These are phyloP conservation scores for Chymomyza amoena DNA, from an alignment of 2,888 invertebrate genomes.

Conservation along the genomic window DNA sequence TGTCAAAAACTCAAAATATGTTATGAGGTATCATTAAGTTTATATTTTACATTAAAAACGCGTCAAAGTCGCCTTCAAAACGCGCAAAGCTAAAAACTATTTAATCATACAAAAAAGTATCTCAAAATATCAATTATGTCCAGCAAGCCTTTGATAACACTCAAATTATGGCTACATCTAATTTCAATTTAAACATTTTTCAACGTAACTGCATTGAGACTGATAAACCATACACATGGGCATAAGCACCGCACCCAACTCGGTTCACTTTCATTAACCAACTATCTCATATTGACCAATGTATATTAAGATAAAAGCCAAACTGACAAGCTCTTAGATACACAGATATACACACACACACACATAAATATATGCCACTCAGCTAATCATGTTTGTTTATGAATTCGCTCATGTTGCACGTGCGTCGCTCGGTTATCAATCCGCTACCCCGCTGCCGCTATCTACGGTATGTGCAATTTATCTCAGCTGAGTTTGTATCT, in stretches of 20 bases:
- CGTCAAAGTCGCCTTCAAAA: slow-evolving; percentile 28
- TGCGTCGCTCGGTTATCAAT: slow-evolving; percentile 4
- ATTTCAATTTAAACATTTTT: neutral
- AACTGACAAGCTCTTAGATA: slow-evolving; percentile 10
- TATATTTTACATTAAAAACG: no score
- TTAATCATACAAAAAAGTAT: neutral
- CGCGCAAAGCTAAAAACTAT: slow-evolving; percentile 4
- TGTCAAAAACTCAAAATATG: no score
- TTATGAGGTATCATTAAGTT: no score
- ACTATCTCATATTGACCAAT: neutral
- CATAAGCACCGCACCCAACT: neutral
- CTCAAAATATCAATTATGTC: slow-evolving; percentile 8
- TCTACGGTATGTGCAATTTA: neutral
- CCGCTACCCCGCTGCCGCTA: neutral
- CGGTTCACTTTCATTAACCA: neutral
- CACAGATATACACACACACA: no score
- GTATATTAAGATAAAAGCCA: slow-evolving; percentile 16
- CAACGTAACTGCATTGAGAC: neutral
- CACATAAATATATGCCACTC: neutral
- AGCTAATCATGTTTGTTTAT: slow-evolving; percentile 26
- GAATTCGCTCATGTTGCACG: slow-evolving; percentile 40
- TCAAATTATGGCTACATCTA: neutral
- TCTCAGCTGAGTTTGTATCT: neutral
- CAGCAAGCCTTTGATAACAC: neutral
- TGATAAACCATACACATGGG: neutral